Base-by-base conservation (phyloP, 2,797 vertebrate species). In the Simalia tracyae region DNA sequence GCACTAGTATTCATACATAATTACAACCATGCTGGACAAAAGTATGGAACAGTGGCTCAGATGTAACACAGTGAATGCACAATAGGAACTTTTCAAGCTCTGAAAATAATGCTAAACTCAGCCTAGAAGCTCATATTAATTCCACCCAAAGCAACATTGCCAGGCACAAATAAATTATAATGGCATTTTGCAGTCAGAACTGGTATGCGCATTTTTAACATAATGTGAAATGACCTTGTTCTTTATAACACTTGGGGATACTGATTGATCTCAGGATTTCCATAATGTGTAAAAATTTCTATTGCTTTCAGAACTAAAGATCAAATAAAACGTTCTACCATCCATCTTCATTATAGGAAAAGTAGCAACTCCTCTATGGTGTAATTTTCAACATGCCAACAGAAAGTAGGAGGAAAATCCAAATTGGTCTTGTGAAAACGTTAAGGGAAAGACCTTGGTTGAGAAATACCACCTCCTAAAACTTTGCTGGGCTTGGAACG, bases 341-440 rank as follows among this genome's bases (percentile, higher is more conserved):
- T 88, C 61, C 76, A 91, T 90, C 89, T 91, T 91, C 60, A 91
- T 93, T 91, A 63, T 22, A 86, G 22, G 42, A 66, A 56, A 93
- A 76, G 10, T 46, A 88, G 0, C 66, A 86, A 8, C 3, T 90
- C 57, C 46, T 86, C 72, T n/a, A 36, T 10, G 50, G 56, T 50
- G 42, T 57, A 42, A 56, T 56, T 68, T 24, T 59, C 54, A 68
- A 72, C 56, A 59, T 87, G 84, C 4, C 24, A 50, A 66, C 46
- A 60, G 50, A 59, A 57, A 59, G 63, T 56, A 72, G 72, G 36
- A 72, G 22, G 50, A 84, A 91, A 36, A 59, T 60, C 15, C n/a
- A 36, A 36, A 60, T 2, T 22, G 19, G 1, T 54, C 26, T 2
- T 11, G 42, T 50, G 87, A 10, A 60, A 36, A 36, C 1, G 31